phyloP scores from a whole-genome alignment of 2,797 vertebrate genomes.

The Lindbergichthys nudifrons region DNA sequence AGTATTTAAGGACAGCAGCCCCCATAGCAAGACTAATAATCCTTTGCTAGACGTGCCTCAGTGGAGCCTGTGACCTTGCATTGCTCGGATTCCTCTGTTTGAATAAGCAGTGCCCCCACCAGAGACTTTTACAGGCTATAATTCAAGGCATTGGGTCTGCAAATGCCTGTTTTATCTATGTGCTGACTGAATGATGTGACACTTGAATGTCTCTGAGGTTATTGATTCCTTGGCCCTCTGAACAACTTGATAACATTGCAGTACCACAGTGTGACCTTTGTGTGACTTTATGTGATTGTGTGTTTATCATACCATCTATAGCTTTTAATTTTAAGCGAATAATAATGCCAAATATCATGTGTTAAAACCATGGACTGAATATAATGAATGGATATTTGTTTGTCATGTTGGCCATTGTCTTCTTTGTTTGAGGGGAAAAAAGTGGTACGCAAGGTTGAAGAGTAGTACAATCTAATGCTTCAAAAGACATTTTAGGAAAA shows the following conservation, averaged over 20 bases:
- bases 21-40: slow-evolving; percentile 69
- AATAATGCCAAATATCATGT: slow-evolving; percentile 29
- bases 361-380: not conserved
- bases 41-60: slow-evolving; percentile 60
- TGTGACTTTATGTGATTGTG: slow-evolving; percentile 11
- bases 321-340: slow-evolving; percentile 45
- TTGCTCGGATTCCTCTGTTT: slow-evolving; percentile 78
- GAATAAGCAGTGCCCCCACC: slow-evolving; percentile 69
- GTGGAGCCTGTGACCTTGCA: slow-evolving; percentile 75
- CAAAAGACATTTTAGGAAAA: no score
- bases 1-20: slow-evolving; percentile 56
- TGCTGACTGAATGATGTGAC: slow-evolving; percentile 28
- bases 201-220: slow-evolving; percentile 19
- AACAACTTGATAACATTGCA: not conserved
- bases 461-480: no score
- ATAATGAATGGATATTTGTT: no score
- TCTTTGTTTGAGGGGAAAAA: no score
- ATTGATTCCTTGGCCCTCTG: not conserved
- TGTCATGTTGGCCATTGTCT: no score
- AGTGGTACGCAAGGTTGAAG: no score
- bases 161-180: slow-evolving; percentile 16
- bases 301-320: slow-evolving; percentile 48
- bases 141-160: slow-evolving; percentile 50
- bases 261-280: slow-evolving; percentile 1
- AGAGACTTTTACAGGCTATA: slow-evolving; percentile 68